Evolutionary conservation across 2,888 invertebrate genomes (phyloP), one percentile per base, ranked within the genome.

Genomic region (Peribatodes rhomboidaria): DNA sequence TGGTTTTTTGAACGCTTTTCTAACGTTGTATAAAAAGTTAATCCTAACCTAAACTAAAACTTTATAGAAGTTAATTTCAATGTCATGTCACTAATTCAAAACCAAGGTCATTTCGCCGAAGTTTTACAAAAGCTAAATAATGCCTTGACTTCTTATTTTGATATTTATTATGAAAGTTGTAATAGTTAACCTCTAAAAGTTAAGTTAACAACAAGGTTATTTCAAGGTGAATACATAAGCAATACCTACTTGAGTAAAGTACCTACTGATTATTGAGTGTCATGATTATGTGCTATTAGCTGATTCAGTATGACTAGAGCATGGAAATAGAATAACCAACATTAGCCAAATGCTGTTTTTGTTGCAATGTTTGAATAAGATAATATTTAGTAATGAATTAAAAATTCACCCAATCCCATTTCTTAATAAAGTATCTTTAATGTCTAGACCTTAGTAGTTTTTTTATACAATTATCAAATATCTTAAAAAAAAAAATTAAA

Each of bases 151-250:
- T 49, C 33, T 8, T 9, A 16, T 10, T 27, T n/a, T n/a, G n/a
- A n/a, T 18, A 18, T 16, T 52, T 39, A 10, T 0, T 18, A 42
- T 41, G 42, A 54, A 54, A 54, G 41, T 41, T 14, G 14, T 39
- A 20, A 16, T 22, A 27, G n/a, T 49, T 39, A 56, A 46, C 39
- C 27, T 55, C 31, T 46, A 49, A 41, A 20, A 41, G 42, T 33
- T 58, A 68, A 71, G 54, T 67, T 71, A 33, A 65, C 54, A 59
- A 53, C 75, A 85, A 85, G 85, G 84, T 85, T 80, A 81, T 76
- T 78, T 82, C 76, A 83, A 83, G 81, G 83, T 83, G 74, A 82
- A 64, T 54, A 33, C n/a, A 11, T 55, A 18, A 13, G 18, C 22
- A 22, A 18, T 37, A 59, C 16, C 16, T 31, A 55, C 55, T 55